Conservation (phyloP, 2,797 vertebrate species). For the Hozukius guyotensis region DNA sequence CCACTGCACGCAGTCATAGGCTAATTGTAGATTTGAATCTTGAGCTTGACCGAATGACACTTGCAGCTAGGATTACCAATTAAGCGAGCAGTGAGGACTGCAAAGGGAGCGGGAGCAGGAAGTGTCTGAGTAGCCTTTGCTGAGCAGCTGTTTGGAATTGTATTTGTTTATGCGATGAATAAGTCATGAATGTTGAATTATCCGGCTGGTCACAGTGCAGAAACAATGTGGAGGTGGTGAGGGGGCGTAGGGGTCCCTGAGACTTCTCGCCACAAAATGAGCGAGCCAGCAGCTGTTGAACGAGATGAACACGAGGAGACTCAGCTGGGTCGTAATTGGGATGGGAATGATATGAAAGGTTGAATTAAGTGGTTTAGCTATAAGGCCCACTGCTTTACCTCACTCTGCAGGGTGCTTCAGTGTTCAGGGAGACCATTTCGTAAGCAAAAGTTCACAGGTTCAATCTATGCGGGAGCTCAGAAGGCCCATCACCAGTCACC, state of each 20-base stretch:
- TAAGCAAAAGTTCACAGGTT: conserved; percentile 26
- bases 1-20: conserved; percentile 51
- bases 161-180: conserved; percentile 71
- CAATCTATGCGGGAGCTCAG: conserved; percentile 3
- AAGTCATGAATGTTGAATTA: conserved; percentile 65
- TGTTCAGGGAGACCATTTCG: conserved; percentile 4
- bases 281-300: background rate
- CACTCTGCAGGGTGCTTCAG: conserved; percentile 30
- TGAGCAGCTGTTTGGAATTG: conserved; percentile 58
- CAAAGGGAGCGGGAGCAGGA: conserved; percentile 18
- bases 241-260: background rate
- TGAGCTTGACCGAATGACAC: conserved; percentile 57
- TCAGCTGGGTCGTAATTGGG: background rate
- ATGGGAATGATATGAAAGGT: conserved; percentile 12
- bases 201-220: conserved; percentile 25
- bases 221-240: conserved; percentile 2
- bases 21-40: conserved; percentile 73
- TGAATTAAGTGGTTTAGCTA: conserved; percentile 21
- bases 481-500: background rate
- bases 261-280: background rate
- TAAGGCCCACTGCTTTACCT: conserved; percentile 14
- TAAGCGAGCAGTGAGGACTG: conserved; percentile 33
- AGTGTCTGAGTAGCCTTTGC: conserved; percentile 36
- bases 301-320: background rate
- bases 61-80: conserved; percentile 63